Evolutionary conservation across 2,797 vertebrate species (phyloP), one percentile per base, ranked within the genome.

Genomic region (Oreochromis mossambicus): DNA sequence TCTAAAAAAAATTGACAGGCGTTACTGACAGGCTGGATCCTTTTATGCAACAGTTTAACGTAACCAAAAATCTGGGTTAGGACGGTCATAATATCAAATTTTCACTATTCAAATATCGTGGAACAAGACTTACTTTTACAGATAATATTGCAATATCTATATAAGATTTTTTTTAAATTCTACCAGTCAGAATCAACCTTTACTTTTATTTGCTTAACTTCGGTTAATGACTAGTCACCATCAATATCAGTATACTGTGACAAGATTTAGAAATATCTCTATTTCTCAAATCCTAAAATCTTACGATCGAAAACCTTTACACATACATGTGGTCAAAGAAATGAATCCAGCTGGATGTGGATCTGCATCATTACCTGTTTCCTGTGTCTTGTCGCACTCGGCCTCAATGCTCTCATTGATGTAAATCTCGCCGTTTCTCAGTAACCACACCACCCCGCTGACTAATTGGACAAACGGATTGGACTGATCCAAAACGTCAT

Each of bases 381-480:
- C 95, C 92, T 99, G 97, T 0, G 94, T 95, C 70, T 96, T 19
- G 5, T 91, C 92, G 6, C 97, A 99, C 90, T 99, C 98, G 0
- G 96, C 91, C 1, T 15, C 24, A 75, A 95, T 90, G 85, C 98
- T 99, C 90, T 99, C 93, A 1, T 92, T 93, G 91, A 99, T 83
- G 92, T 99, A 99, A 81, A 97, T 83, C 36, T 97, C 83, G 8
- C 98, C 96, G 0, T 97, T 89, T 73, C 98, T 97, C 34, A 99
- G 92, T 46, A 99, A 96, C 98, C 98, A 99, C 46, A 97, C 96
- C 4, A 99, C 98, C 0, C 98, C 98, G 0, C 97, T 98, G 90
- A 99, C 92, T 19, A 99, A 95, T 96, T 99, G 98, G 81, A 98
- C 95, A 56, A 99, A 99, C 0, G 98, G 97, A 89, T 99, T 99